Conservation (phyloP, 2,888 invertebrate species). For the Fragum whitleyi region DNA sequence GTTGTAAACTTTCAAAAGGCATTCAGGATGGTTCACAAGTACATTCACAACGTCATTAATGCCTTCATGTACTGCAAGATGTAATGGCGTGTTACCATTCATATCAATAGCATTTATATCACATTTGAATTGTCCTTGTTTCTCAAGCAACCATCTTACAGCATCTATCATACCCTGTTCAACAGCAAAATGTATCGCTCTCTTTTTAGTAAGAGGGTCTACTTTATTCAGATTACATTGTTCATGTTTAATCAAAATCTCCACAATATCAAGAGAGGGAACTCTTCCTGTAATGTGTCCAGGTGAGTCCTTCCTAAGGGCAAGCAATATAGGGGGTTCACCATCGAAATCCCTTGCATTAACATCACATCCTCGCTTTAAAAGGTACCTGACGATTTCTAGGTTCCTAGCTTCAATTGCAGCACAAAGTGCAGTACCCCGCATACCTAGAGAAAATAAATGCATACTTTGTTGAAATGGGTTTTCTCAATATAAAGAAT, state of each 20-base stretch:
- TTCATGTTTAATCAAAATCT: slow-evolving; percentile 60
- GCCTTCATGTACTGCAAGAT: slow-evolving; percentile 64
- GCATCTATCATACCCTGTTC: slow-evolving; percentile 61
- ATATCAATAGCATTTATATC: slow-evolving; percentile 60
- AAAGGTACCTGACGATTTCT: slow-evolving; percentile 65
- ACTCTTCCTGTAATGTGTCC: slow-evolving; percentile 45
- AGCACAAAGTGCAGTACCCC: slow-evolving; percentile 75
- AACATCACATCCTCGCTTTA: slow-evolving; percentile 72
- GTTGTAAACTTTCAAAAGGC: slow-evolving; percentile 58
- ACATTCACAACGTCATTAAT: slow-evolving; percentile 54
- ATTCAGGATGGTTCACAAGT: slow-evolving; percentile 50
- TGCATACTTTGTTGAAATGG: too few relatives aligned
- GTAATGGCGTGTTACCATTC: slow-evolving; percentile 66
- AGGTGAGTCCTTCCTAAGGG: slow-evolving; percentile 69
- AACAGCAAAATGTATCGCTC: slow-evolving; percentile 70
- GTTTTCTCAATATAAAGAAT: neutral
- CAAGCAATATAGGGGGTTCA: slow-evolving; percentile 73
- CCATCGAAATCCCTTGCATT: slow-evolving; percentile 72
- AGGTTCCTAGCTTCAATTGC: slow-evolving; percentile 69
- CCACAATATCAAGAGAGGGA: slow-evolving; percentile 57
- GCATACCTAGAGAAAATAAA: slow-evolving; percentile 62
- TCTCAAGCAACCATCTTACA: slow-evolving; percentile 58
- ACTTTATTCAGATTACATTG: slow-evolving; percentile 68
- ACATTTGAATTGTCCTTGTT: slow-evolving; percentile 50
- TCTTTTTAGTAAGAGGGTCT: slow-evolving; percentile 71